Evolutionary conservation across 2,888 invertebrate genomes (phyloP), one percentile per base, ranked within the genome.

Genomic region (Achlya flavicornis): DNA sequence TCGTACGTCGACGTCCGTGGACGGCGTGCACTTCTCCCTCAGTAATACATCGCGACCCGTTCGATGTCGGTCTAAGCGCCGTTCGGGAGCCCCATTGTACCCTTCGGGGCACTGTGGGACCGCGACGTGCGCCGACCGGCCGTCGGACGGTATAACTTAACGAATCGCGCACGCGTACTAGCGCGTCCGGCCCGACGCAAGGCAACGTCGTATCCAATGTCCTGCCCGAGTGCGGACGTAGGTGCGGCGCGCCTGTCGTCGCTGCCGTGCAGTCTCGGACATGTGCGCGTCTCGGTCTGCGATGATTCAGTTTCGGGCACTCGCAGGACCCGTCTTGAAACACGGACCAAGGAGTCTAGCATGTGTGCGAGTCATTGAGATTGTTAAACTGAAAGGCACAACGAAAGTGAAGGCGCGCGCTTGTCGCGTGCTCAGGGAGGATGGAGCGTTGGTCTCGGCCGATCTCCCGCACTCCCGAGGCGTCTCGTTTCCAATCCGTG

Each of bases 291-390:
- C 75, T 82, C 79, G 75, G 87, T 84, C 81, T 66, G 82, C 83
- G 88, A 85, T 88, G 88, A 79, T 85, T 85, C 80, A 79, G 88
- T 81, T 88, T 89, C 82, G 86, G 88, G 85, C 85, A 86, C 87
- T 92, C 88, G 89, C 93, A 92, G 95, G 95, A 95, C 95, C 96
- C 95, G 95, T 96, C 96, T 96, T 96, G 96, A 84, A 83, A 71
- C 83, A 78, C 84, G 82, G 86, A 72, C 65, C 83, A 12, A 10
- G 11, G 11, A 94, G 94, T 94, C 86, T 91, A 81, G 79, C 95
- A 95, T 95, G 94, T 95, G 92, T 94, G 96, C 96, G 92, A 96
- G 95, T 95, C 95, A 94, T 94, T 93, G 95, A 95, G 95, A 90
- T 76, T 73, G 71, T 80, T 81, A 92, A 95, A 94, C 94, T 94